A percentile compares a stretch with the other conserved stretches of the same genome.
Conservation (phyloP, 2,888 invertebrate genomes). For the Actias luna region DNA sequence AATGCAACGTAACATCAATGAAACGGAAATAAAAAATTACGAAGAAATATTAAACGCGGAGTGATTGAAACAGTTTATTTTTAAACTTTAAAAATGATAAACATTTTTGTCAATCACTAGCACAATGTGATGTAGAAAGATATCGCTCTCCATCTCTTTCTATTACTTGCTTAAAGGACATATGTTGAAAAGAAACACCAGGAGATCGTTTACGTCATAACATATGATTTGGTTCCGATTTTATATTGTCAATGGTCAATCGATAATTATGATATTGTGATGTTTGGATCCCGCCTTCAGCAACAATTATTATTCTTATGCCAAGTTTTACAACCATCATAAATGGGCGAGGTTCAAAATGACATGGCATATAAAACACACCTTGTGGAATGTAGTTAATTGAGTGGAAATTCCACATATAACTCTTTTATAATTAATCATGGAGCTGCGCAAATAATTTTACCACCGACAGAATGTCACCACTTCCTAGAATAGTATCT, state of each 20-base stretch:
- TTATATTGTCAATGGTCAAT: not conserved
- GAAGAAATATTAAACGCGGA: too few species aligned
- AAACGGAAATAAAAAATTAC: too few species aligned
- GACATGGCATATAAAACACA: not conserved
- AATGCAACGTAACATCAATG: too few species aligned
- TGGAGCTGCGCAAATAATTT: not conserved
- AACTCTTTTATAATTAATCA: not conserved
- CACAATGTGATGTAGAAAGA: too few species aligned
- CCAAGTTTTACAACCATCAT: not conserved
- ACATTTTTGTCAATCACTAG: too few species aligned
- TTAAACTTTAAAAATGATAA: too few species aligned
- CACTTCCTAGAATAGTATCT: not conserved
- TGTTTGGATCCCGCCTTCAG: not conserved
- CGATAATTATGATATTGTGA: too few species aligned
- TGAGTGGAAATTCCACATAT: not conserved
- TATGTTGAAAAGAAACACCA: not conserved
- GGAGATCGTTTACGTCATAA: not conserved
- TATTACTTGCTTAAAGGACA: not conserved
- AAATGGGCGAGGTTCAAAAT: not conserved
- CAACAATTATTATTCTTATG: not conserved
- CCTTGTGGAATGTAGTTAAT: not conserved
- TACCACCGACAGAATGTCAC: too few species aligned
- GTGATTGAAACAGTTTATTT: too few species aligned
- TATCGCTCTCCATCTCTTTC: not conserved
- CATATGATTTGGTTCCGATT: not conserved